These are phyloP conservation scores for Xanthorhoe spadicearia DNA, from an alignment of 2,888 invertebrate genomes.

Conservation along the genomic window DNA sequence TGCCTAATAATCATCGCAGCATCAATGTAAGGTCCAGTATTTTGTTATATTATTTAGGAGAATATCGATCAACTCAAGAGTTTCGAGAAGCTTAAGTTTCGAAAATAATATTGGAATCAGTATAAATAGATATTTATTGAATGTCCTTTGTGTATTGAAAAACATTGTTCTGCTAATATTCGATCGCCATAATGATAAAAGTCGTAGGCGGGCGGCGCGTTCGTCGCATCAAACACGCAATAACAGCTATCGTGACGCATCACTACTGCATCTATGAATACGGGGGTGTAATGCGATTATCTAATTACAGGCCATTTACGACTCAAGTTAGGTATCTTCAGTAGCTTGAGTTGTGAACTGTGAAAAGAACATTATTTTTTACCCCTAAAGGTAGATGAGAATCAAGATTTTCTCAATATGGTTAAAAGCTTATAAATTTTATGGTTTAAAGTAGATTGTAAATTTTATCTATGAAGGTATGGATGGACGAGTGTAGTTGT, in stretches of 20 bases:
- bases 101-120: background rate
- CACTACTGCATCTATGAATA: slow-evolving; percentile 49
- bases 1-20: slow-evolving; percentile 17
- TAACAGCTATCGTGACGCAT: slow-evolving; percentile 56
- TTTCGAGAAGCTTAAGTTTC: slow-evolving; percentile 1
- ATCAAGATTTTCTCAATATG: background rate
- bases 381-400: too few relatives aligned
- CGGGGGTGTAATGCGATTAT: slow-evolving; percentile 62
- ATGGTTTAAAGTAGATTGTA: too few relatives aligned
- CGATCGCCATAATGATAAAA: slow-evolving; percentile 25
- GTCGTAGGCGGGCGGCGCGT: slow-evolving; percentile 33
- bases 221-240: slow-evolving; percentile 53
- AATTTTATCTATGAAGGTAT: too few relatives aligned
- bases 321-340: slow-evolving; percentile 39
- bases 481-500: background rate
- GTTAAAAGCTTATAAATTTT: too few relatives aligned
- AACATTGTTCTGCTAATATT: slow-evolving; percentile 14
- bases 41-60: slow-evolving; percentile 13
- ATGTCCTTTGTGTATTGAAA: slow-evolving; percentile 22
- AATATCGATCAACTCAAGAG: slow-evolving; percentile 4
- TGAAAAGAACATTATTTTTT: background rate
- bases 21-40: slow-evolving; percentile 20
- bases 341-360: slow-evolving; percentile 20
- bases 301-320: slow-evolving; percentile 57
- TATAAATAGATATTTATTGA: background rate